These are phyloP conservation scores for Aphelinus atriplicis DNA, from an alignment of 1,140 invertebrate genomes.

Conservation along the genomic window DNA sequence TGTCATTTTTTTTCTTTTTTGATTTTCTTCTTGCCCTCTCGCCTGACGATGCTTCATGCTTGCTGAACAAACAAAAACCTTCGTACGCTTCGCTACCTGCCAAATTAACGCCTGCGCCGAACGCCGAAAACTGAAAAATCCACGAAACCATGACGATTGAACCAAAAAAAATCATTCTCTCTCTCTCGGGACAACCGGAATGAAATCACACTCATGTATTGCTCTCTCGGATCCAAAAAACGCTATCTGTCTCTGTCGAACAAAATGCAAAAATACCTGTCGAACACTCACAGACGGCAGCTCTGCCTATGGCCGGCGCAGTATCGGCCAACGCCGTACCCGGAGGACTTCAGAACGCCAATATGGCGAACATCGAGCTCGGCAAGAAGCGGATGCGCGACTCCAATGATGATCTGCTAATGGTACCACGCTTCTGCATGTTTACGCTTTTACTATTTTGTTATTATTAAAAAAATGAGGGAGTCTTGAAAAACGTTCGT, in stretches of 20 bases:
- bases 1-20: slow-evolving; percentile 67
- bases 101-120: slow-evolving; percentile 64
- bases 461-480: too few relatives aligned
- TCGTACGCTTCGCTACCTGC: slow-evolving; percentile 67
- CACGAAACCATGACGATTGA: slow-evolving; percentile 42
- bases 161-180: slow-evolving; percentile 38
- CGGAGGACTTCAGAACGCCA: slow-evolving; percentile 70
- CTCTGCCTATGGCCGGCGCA: slow-evolving; percentile 61
- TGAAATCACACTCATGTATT: slow-evolving; percentile 19
- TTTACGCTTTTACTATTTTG: slow-evolving; percentile 61
- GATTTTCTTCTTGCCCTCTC: slow-evolving; percentile 69
- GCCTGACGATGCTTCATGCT: slow-evolving; percentile 69
- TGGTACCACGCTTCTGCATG: slow-evolving; percentile 85
- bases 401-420: slow-evolving; percentile 87
- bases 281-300: slow-evolving; percentile 55
- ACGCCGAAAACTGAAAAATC: slow-evolving; percentile 40
- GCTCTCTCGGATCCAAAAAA: slow-evolving; percentile 25
- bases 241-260: slow-evolving; percentile 34
- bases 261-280: slow-evolving; percentile 25
- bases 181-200: slow-evolving; percentile 38
- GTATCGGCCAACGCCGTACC: slow-evolving; percentile 61
- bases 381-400: slow-evolving; percentile 88
- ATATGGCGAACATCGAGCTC: slow-evolving; percentile 73
- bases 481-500: too few relatives aligned
- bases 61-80: slow-evolving; percentile 64